These are phyloP conservation scores for Megaustenia siamemsis DNA, from an alignment of 2,888 invertebrate genomes.

Conservation along the genomic window DNA sequence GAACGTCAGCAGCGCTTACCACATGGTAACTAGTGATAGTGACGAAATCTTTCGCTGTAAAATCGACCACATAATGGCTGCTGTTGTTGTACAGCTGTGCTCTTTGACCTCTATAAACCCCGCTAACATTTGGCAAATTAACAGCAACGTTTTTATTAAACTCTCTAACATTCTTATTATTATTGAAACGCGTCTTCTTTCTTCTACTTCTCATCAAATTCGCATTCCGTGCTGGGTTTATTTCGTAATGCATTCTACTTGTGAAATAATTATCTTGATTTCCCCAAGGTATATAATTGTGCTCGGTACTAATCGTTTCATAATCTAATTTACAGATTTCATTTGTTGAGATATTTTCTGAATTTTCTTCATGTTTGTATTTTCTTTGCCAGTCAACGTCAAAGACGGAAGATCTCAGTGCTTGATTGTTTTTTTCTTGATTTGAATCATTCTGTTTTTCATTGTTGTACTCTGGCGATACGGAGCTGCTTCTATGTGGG, in stretches of 20 bases:
- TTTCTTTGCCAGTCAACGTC: not conserved
- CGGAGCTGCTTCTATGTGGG: not conserved
- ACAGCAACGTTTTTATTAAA: not conserved
- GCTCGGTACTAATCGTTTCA: not conserved
- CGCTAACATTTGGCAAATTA: not conserved
- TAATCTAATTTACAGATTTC: not conserved
- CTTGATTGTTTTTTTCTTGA: not conserved
- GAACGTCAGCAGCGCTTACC: not conserved
- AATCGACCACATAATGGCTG: not conserved
- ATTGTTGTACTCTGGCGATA: not conserved
- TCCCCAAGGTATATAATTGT: too few species aligned
- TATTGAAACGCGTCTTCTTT: not conserved
- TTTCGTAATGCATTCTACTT: too few species aligned
- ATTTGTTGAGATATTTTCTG: not conserved
- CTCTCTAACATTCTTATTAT: not conserved
- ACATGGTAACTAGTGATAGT: not conserved
- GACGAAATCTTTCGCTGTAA: not conserved
- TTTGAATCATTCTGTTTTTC: not conserved
- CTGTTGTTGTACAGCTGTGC: slow-evolving; percentile 7
- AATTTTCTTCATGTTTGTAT: not conserved
- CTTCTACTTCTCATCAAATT: not conserved
- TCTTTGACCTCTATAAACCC: not conserved
- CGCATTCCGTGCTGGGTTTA: too few species aligned
- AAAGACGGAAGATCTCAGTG: not conserved
- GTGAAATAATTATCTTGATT: too few species aligned